Base-by-base conservation (phyloP, 2,113 vertebrate species). In the Calyptommatus sinebrachiatus region DNA sequence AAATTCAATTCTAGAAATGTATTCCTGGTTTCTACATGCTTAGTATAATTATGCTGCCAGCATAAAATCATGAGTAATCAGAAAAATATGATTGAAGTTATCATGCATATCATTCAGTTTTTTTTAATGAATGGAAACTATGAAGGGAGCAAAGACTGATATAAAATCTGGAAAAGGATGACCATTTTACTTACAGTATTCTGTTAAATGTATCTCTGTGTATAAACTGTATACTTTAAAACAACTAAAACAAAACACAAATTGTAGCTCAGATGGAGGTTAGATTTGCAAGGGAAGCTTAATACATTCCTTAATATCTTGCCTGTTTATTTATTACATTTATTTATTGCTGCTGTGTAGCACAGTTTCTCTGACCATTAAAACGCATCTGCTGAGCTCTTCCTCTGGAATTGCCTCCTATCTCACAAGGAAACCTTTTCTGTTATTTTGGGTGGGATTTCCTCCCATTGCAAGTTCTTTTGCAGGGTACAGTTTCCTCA, bases 21-120 rank as follows among this genome's bases (percentile, higher is more conserved):
- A 53, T 74, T 53, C 29, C 60, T 35, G 57, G 63, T 18, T 81
- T 77, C 53, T 82, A 83, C 65, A 60, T 76, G 35, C 79, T 63
- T 0, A 46, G 16, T 65, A 61, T 45, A 46, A 46, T 35, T 18
- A 21, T 31, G 28, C 7, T 61, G 21, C 9, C 7, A 26, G 29
- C 29, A 74, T 29, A 41, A 22, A 22, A 60, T 1, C 60, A 31
- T 57, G 21, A 61, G 29, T 74, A 74, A 41, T 57, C 53, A 57
- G 2, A 57, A 35, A 74, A 74, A 14, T 35, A 50, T 26, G 50
- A 35, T 53, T 50, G n/a, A 11, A 71, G 71, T 60, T 68, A 22
- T 69, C 29, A 41, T 48, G 29, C 14, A 69, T 29, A 29, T 29
- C 29, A 65, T 28, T 65, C 28, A 12, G n/a, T n/a, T 8, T n/a